Evolutionary conservation across 2,888 invertebrate species (phyloP).

Genomic region (Eupeodes luniger): DNA sequence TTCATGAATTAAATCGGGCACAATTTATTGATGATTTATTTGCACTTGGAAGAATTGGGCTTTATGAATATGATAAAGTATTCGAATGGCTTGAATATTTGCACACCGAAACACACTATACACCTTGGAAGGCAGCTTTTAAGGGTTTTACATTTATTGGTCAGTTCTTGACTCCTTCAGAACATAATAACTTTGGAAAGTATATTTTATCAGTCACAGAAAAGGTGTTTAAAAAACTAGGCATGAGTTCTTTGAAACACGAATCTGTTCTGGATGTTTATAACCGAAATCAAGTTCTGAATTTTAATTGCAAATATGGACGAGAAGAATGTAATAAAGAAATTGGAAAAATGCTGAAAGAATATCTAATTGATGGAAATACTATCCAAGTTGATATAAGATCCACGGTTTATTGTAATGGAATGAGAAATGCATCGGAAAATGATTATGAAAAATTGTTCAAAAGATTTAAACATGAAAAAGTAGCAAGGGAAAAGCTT

Average conservation of each 20-base stretch:
- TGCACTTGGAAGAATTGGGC: conserved; percentile 86
- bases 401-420: conserved; percentile 90
- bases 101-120: conserved; percentile 87
- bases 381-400: conserved; percentile 88
- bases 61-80: conserved; percentile 84
- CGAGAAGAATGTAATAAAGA: conserved; percentile 86
- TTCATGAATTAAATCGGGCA: conserved; percentile 87
- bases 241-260: conserved; percentile 82
- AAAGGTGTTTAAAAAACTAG: conserved; percentile 85
- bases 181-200: conserved; percentile 78
- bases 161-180: conserved; percentile 79
- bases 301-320: conserved; percentile 88
- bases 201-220: conserved; percentile 85
- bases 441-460: conserved; percentile 88
- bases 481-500: conserved; percentile 88
- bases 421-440: conserved; percentile 87
- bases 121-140: conserved; percentile 91
- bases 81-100: conserved; percentile 89
- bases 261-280: conserved; percentile 86
- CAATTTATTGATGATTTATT: conserved; percentile 91
- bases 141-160: conserved; percentile 83
- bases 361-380: conserved; percentile 78
- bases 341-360: conserved; percentile 83
- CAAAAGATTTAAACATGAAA: conserved; percentile 85
- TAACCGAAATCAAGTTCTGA: conserved; percentile 86